Conservation (phyloP, 2,113 vertebrate genomes). For the Ictalurus punctatus region DNA sequence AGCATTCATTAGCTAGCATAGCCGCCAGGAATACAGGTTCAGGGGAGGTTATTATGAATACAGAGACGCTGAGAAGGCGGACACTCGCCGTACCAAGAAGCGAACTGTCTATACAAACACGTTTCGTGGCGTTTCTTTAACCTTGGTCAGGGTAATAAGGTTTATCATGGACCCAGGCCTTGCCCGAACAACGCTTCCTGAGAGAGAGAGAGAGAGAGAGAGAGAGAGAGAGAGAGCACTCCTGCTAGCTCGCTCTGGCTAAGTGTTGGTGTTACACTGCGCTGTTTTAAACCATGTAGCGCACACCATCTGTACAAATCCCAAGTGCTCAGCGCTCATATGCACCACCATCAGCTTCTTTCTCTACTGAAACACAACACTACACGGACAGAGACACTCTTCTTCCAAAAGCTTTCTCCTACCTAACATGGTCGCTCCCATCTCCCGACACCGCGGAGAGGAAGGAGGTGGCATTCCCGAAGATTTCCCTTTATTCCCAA, state of each 20-base stretch:
- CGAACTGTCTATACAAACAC: not conserved
- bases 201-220: slow-evolving; percentile 31
- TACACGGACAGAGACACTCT: slow-evolving; percentile 15
- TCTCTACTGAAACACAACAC: not conserved
- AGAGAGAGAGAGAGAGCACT: slow-evolving; percentile 11
- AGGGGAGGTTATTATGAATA: not conserved
- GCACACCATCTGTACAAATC: not conserved
- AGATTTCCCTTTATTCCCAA: slow-evolving; percentile 51
- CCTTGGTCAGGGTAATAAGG: not conserved
- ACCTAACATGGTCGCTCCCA: slow-evolving; percentile 82
- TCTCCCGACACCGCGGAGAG: slow-evolving; percentile 72
- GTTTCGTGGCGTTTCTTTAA: not conserved
- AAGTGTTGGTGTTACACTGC: slow-evolving; percentile 39
- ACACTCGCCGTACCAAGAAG: not conserved
- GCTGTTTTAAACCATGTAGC: slow-evolving; percentile 5
- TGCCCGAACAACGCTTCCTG: slow-evolving; percentile 42
- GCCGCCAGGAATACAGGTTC: not conserved
- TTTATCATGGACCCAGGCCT: slow-evolving; percentile 38
- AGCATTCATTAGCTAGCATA: slow-evolving; percentile 7
- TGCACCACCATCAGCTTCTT: not conserved
- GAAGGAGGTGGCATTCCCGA: slow-evolving; percentile 68
- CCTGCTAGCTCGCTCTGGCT: slow-evolving; percentile 49
- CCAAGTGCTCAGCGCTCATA: not conserved
- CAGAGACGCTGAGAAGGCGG: not conserved
- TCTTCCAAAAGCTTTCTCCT: slow-evolving; percentile 68